phyloP scores from a whole-genome alignment of 2,797 vertebrate genomes.

The Chromis chromis region DNA sequence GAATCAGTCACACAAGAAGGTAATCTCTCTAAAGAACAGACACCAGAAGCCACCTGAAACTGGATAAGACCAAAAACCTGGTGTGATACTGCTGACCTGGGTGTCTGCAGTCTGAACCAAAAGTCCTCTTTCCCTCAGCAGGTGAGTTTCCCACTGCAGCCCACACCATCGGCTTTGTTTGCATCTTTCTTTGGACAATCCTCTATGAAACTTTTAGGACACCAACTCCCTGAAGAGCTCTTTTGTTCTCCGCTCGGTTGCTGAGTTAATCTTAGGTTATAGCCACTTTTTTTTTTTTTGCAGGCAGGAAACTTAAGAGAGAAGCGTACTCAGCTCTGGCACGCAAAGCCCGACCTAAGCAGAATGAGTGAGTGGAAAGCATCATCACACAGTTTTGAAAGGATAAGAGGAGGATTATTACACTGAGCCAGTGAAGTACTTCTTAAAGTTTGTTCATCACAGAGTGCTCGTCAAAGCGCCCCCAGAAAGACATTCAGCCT shows the following conservation, averaged over 20 bases:
- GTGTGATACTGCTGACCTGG: constrained; percentile 29
- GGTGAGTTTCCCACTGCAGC: constrained; percentile 20
- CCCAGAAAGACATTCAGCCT: constrained; percentile 31
- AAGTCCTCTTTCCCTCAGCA: constrained; percentile 4
- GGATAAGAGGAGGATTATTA: constrained; percentile 59
- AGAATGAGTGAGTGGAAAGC: constrained; percentile 41
- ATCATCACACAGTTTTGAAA: constrained; percentile 44
- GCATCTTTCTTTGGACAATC: constrained; percentile 24
- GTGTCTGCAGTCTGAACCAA: constrained; percentile 1
- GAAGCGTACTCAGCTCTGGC: constrained; percentile 33
- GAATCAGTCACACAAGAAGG: neutral
- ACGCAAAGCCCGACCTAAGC: constrained; percentile 34
- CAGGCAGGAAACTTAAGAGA: neutral
- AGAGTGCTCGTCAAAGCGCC: constrained; percentile 32
- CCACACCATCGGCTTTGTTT: constrained; percentile 23
- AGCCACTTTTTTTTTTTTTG: constrained; percentile 12
- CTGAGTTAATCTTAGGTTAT: constrained; percentile 25
- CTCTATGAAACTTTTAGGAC: constrained; percentile 28
- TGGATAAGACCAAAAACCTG: constrained; percentile 1
- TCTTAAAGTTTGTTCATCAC: constrained; percentile 45
- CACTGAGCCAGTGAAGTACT: constrained; percentile 33
- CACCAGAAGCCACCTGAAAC: constrained; percentile 2
- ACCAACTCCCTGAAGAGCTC: constrained; percentile 16
- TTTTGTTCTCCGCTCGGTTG: constrained; percentile 24
- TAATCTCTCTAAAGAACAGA: neutral